phyloP scores from a whole-genome alignment of 2,113 vertebrate species.

The Bambusicola thoracicus region DNA sequence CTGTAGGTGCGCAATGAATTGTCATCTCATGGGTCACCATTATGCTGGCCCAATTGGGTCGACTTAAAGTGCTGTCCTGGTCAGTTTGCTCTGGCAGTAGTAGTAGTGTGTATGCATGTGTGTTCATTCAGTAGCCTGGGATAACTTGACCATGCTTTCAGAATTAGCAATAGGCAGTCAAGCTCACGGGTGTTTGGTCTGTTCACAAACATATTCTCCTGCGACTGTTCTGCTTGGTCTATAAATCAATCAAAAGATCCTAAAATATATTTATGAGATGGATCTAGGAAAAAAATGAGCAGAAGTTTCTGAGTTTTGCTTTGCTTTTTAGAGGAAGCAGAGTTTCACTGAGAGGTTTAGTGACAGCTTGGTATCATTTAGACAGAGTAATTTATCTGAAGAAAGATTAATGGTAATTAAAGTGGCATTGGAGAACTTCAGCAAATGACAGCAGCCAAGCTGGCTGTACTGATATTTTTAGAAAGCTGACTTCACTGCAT shows the following conservation, averaged over 20 bases:
- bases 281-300: background rate
- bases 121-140: background rate
- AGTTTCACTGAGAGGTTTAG: constrained; percentile 15
- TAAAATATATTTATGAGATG: background rate
- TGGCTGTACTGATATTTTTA: constrained; percentile 65
- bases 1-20: background rate
- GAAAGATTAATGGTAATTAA: constrained; percentile 68
- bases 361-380: constrained; percentile 43
- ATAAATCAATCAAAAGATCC: background rate
- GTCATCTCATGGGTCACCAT: accelerated
- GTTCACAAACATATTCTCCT: background rate
- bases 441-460: constrained; percentile 63
- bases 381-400: constrained; percentile 40
- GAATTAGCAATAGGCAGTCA: background rate
- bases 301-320: background rate
- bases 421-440: constrained; percentile 50
- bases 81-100: background rate
- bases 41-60: background rate
- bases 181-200: background rate
- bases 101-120: too few species aligned
- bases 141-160: background rate
- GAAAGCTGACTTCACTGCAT: constrained; percentile 34
- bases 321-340: constrained; percentile 10
- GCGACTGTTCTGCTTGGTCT: background rate
- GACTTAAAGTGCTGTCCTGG: background rate